phyloP scores from a whole-genome alignment of 2,113 vertebrate species.

The Hippopotamus amphibius region DNA sequence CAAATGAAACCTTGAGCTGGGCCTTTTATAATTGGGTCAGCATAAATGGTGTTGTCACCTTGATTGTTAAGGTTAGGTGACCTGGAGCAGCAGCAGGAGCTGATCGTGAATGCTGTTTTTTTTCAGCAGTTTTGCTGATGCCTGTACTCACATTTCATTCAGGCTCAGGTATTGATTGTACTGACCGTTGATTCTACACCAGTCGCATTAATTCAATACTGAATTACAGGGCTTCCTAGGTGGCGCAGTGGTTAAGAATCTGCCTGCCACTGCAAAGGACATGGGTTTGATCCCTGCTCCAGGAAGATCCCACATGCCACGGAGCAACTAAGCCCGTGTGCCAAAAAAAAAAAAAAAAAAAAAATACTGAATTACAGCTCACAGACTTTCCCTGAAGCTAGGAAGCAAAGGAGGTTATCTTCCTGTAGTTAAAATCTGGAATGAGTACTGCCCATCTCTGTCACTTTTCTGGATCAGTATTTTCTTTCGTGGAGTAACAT shows the following conservation, averaged over 20 bases:
- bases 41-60: not conserved
- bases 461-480: not conserved
- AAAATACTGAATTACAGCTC: slow-evolving; percentile 42
- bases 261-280: no score
- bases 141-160: not conserved
- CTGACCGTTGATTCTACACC: slow-evolving; percentile 1
- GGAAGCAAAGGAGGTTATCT: not conserved
- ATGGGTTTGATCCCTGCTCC: no score
- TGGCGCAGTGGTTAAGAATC: no score
- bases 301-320: no score
- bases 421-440: not conserved
- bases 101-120: not conserved
- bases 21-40: not conserved
- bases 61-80: not conserved
- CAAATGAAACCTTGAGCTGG: not conserved
- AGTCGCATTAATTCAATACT: slow-evolving; percentile 9
- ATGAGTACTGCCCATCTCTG: not conserved
- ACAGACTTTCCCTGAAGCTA: slow-evolving; percentile 5
- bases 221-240: no score
- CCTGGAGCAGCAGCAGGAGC: not conserved
- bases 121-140: slow-evolving; percentile 53
- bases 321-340: no score
- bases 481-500: not conserved
- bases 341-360: no score
- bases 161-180: not conserved